A percentile compares a stretch with the other conserved stretches of the same genome.
These are phyloP conservation scores for Stramonita haemastoma DNA, from an alignment of 2,888 invertebrate species.

Conservation along the genomic window DNA sequence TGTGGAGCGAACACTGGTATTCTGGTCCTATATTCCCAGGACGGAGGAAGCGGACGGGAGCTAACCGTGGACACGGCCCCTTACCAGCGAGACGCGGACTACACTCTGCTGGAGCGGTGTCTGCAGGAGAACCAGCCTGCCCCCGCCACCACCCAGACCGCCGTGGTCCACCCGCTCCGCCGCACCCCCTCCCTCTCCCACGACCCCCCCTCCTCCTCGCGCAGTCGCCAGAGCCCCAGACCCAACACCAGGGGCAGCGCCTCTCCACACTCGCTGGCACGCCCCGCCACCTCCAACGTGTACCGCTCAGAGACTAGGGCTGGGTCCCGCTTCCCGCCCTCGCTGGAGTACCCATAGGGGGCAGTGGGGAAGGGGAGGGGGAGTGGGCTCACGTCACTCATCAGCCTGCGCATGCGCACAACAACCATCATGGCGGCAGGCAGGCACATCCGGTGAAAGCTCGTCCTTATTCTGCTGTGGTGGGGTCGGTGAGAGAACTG, in stretches of 20 bases:
- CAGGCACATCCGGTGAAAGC: background rate
- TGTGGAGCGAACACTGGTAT: too few relatives aligned
- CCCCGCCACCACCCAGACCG: slow-evolving; percentile 20
- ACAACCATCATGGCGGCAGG: slow-evolving; percentile 13
- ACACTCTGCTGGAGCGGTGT: slow-evolving; percentile 20
- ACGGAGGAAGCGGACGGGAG: background rate
- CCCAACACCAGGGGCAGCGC: background rate
- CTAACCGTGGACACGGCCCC: slow-evolving; percentile 26
- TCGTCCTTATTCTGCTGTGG: slow-evolving; percentile 37
- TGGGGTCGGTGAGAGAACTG: background rate
- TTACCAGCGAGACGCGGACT: slow-evolving; percentile 25
- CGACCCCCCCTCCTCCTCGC: background rate
- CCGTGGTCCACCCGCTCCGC: slow-evolving; percentile 40
- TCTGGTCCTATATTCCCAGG: background rate
- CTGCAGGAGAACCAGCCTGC: slow-evolving; percentile 7
- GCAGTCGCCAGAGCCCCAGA: slow-evolving; percentile 38
- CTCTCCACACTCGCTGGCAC: background rate
- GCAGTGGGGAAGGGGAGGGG: background rate
- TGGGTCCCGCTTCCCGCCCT: slow-evolving; percentile 54
- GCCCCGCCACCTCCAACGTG: slow-evolving; percentile 22
- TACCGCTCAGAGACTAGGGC: slow-evolving; percentile 52
- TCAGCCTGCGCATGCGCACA: background rate
- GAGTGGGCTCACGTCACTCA: background rate
- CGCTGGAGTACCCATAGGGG: slow-evolving; percentile 56
- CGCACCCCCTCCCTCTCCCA: slow-evolving; percentile 46